Conservation (phyloP, 2,888 invertebrate genomes). For the Apamea sordens region DNA sequence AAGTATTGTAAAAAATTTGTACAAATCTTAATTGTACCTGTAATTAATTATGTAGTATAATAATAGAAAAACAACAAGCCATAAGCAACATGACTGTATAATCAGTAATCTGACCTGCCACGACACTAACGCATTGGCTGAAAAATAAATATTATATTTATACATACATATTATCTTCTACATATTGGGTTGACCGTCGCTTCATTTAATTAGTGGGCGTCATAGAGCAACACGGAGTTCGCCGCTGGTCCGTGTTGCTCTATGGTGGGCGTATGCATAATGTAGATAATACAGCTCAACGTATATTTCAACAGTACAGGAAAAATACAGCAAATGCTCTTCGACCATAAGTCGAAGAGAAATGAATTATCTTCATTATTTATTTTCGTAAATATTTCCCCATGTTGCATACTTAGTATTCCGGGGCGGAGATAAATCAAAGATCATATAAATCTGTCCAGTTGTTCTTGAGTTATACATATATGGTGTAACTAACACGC, state of each 20-base stretch:
- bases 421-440: too few relatives aligned
- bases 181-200: slow-evolving; percentile 17
- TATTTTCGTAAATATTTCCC: too few relatives aligned
- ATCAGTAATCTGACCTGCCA: slow-evolving; percentile 84
- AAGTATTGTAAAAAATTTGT: background rate
- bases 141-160: slow-evolving; percentile 82
- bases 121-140: slow-evolving; percentile 84
- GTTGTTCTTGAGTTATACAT: too few relatives aligned
- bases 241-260: background rate
- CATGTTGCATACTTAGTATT: too few relatives aligned
- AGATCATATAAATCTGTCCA: too few relatives aligned
- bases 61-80: slow-evolving; percentile 75
- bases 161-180: slow-evolving; percentile 57
- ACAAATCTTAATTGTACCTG: background rate
- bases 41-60: background rate
- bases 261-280: slow-evolving; percentile 23
- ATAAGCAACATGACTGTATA: slow-evolving; percentile 82
- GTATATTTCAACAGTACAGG: slow-evolving; percentile 8
- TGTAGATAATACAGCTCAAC: slow-evolving; percentile 9
- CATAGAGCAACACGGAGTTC: background rate
- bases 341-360: background rate
- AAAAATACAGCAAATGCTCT: slow-evolving; percentile 20
- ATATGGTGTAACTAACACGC: too few relatives aligned
- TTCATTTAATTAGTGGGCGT: slow-evolving; percentile 39
- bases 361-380: too few relatives aligned